Percentiles rank a stretch among this genome's conserved stretches.
phyloP scores from a whole-genome alignment of 2,113 vertebrate genomes.

The Phyllostomus discolor region DNA sequence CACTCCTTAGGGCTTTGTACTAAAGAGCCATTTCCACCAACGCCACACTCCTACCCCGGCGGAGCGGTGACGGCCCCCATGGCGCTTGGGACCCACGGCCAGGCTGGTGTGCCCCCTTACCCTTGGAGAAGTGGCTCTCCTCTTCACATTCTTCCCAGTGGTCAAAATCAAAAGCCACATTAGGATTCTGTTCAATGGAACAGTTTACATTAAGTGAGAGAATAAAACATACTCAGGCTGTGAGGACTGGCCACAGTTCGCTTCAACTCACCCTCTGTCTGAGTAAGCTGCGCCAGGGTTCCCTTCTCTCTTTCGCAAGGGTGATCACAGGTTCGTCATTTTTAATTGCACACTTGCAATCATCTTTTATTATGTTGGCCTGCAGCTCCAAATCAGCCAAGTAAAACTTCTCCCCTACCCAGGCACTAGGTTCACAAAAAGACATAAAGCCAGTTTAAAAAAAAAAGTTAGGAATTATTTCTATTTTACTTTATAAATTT shows the following conservation, averaged over 20 bases:
- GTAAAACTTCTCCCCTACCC: conserved; percentile 77
- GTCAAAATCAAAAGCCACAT: conserved; percentile 81
- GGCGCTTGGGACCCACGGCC: background rate
- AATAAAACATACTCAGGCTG: rapidly evolving
- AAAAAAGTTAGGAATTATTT: background rate
- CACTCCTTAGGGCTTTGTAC: background rate
- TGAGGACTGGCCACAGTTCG: rapidly evolving
- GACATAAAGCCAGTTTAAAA: background rate
- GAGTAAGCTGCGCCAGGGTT: conserved; percentile 75
- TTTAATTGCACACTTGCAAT: conserved; percentile 67
- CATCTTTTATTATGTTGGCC: conserved; percentile 66
- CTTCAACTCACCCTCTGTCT: conserved; percentile 73
- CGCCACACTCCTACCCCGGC: background rate
- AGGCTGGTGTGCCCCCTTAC: conserved; percentile 66
- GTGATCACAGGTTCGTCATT: conserved; percentile 72
- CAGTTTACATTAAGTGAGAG: background rate
- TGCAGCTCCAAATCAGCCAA: conserved; percentile 79
- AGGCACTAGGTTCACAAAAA: conserved; percentile 72
- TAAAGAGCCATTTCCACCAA: background rate
- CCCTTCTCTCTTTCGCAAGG: conserved; percentile 73
- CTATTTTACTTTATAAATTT: background rate
- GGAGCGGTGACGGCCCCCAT: rapidly evolving
- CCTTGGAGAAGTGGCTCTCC: conserved; percentile 56
- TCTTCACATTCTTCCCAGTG: conserved; percentile 80
- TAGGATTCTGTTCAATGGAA: conserved; percentile 75